A percentile compares a stretch with the other conserved stretches of the same genome.
These are phyloP conservation scores for Malurus elegans DNA, from an alignment of 2,113 vertebrate species.

Conservation along the genomic window DNA sequence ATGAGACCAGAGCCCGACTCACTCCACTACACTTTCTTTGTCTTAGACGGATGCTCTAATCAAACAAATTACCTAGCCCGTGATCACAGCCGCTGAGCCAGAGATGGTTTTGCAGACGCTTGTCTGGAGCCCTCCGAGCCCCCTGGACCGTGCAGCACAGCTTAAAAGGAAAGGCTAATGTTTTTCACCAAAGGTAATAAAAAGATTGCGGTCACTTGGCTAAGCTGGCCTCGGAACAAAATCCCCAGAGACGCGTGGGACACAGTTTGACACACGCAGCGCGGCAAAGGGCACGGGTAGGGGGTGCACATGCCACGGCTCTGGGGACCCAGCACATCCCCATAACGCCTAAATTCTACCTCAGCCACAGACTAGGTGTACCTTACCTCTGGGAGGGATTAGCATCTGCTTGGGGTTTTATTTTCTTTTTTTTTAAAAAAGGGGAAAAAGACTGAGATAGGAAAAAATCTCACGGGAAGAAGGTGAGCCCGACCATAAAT, in stretches of 20 bases:
- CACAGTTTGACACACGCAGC: not conserved
- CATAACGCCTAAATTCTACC: not conserved
- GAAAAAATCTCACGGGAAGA: not conserved
- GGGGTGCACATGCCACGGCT: rapidly evolving
- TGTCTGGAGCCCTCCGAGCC: constrained; percentile 64
- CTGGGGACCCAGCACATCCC: rapidly evolving
- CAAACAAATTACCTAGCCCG: constrained; percentile 66
- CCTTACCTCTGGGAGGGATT: not conserved
- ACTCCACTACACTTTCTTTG: constrained; percentile 72
- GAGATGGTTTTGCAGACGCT: constrained; percentile 58
- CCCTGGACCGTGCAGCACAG: not conserved
- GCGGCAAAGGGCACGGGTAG: not conserved
- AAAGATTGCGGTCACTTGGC: not conserved
- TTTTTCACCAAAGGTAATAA: constrained; percentile 54
- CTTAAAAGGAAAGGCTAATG: constrained; percentile 41
- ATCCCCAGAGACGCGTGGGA: not conserved
- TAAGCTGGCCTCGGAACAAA: constrained; percentile 15
- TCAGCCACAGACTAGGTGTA: not conserved
- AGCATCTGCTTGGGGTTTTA: not conserved
- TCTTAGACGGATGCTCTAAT: constrained; percentile 70
- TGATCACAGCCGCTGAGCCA: constrained; percentile 69
- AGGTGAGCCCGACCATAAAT: constrained; percentile 5
- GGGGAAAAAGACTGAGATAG: not conserved
- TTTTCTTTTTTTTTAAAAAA: not conserved
- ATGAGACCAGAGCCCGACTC: constrained; percentile 75